phyloP scores from a whole-genome alignment of 2,888 invertebrate species.

The Tenthredo mesomela region DNA sequence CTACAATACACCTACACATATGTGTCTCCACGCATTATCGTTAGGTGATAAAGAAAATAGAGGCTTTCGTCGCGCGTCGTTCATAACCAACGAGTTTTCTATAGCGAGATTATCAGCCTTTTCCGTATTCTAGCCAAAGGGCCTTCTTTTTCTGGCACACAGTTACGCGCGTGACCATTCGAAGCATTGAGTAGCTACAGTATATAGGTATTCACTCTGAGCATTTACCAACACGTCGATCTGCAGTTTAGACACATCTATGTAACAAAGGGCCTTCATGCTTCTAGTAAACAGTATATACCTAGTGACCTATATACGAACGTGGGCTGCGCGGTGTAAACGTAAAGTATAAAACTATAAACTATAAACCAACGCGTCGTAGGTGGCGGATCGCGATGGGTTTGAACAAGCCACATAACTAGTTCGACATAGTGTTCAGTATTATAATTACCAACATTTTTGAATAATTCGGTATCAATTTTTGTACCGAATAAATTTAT shows the following conservation, averaged over 20 bases:
- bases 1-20: no score
- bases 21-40: neutral
- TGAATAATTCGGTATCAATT: neutral
- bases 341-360: conserved; percentile 41
- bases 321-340: conserved; percentile 40
- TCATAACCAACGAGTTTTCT: conserved; percentile 58
- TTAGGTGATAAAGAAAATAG: neutral
- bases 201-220: neutral
- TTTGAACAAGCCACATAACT: conserved; percentile 17
- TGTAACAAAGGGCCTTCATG: conserved; percentile 58
- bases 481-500: neutral
- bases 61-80: neutral
- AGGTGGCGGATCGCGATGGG: conserved; percentile 32
- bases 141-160: conserved; percentile 60
- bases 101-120: conserved; percentile 66
- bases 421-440: neutral
- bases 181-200: neutral
- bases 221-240: conserved; percentile 53
- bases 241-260: conserved; percentile 20
- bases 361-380: conserved; percentile 38
- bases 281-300: conserved; percentile 57
- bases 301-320: conserved; percentile 69
- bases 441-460: neutral
- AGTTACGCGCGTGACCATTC: neutral
- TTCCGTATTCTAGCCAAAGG: conserved; percentile 66